Conservation (phyloP, 2,113 vertebrate genomes). For the Zapus hudsonius region DNA sequence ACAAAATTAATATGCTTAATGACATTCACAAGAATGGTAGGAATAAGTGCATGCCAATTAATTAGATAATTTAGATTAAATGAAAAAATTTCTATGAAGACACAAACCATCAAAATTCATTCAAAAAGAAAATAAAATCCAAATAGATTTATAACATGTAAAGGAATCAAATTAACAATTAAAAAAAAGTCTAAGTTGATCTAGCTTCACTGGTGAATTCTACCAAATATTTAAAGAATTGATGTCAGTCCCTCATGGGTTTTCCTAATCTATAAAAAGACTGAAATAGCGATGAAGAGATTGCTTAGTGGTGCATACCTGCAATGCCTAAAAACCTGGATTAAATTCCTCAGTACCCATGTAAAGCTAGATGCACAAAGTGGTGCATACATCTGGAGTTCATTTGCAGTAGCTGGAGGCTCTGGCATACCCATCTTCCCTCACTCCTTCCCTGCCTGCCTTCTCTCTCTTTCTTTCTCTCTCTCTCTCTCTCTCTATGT, state of each 20-base stretch:
- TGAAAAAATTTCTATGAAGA: conserved; percentile 14
- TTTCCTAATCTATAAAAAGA: background rate
- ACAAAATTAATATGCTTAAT: conserved; percentile 8
- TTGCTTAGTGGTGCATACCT: too few species aligned
- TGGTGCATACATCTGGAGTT: too few species aligned
- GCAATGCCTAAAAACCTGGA: too few species aligned
- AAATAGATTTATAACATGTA: background rate
- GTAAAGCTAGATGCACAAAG: too few species aligned
- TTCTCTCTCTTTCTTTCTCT: too few species aligned
- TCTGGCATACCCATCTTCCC: too few species aligned
- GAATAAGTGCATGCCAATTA: conserved; percentile 17
- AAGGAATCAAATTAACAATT: background rate
- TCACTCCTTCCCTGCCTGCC: too few species aligned
- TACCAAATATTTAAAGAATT: conserved; percentile 42
- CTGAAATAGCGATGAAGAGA: too few species aligned
- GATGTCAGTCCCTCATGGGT: background rate
- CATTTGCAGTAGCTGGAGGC: too few species aligned
- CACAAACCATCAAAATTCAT: conserved; percentile 24
- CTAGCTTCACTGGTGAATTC: conserved; percentile 12
- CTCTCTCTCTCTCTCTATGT: too few species aligned
- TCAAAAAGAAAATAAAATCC: conserved; percentile 41
- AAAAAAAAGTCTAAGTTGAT: background rate
- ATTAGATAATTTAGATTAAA: conserved; percentile 31
- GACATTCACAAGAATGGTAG: background rate
- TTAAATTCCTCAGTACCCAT: too few species aligned